Base-by-base conservation (phyloP, 2,888 invertebrate genomes). In the Drosophila robusta region DNA sequence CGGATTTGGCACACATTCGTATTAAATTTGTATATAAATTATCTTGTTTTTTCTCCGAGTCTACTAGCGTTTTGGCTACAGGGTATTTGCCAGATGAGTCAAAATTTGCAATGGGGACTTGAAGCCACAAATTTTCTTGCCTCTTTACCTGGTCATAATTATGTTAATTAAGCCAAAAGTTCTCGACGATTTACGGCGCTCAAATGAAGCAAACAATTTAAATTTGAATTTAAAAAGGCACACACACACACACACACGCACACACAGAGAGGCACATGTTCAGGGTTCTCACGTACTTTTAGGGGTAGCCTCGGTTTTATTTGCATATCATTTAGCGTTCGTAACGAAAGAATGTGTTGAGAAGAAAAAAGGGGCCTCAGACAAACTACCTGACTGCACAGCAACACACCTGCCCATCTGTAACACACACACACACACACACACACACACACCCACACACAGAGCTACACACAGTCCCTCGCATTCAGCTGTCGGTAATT, bases 271-370 rank as follows among this genome's bases (percentile, higher is more conserved):
- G 32, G 38, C 32, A 34, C 12, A n/a, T 49, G 46, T 18, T 47
- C 57, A 46, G 44, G 50, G 38, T 12, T 62, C 60, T 62, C 47
- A 79, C 66, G 76, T 75, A 54, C 50, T 66, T 51, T 46, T 57
- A 41, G 46, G 52, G 47, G 39, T 42, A 41, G 78, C 78, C 74
- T 68, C 80, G 71, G 74, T 88, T 83, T 86, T 83, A 83, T 83
- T 83, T 83, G 87, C 83, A 83, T 83, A 86, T 88, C 87, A 83
- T 83, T 88, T 83, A 86, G 73, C 60, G 64, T 64, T 55, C 70
- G 63, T 44, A 75, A 73, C 64, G 76, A 44, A 79, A 58, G 68
- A 83, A 87, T 85, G 70, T 66, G 64, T 42, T 60, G 44, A 16
- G 51, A 14, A 18, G 18, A 47, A 57, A 74, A 58, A 65, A 36